Evolutionary conservation across 2,888 invertebrate genomes (phyloP).

Genomic region (Tortricodes alternella): DNA sequence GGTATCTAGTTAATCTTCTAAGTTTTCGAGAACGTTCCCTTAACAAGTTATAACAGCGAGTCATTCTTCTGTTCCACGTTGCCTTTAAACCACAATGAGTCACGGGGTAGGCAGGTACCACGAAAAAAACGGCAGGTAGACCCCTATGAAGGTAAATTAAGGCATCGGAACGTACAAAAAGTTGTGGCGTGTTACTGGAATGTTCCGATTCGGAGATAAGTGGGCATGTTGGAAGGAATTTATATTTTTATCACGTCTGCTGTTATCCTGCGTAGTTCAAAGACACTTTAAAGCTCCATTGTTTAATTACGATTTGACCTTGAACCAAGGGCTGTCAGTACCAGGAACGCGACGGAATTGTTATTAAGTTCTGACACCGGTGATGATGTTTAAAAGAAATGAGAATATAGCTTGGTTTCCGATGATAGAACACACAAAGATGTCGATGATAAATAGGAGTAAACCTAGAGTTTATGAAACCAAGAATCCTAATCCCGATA

Average conservation of each 20-base stretch:
- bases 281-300: not conserved
- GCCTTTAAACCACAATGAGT: constrained; percentile 37
- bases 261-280: constrained; percentile 4
- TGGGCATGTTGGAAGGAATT: constrained; percentile 4
- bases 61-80: constrained; percentile 21
- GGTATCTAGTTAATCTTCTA: not conserved
- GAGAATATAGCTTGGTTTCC: not conserved
- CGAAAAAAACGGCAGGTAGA: constrained; percentile 36
- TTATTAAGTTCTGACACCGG: not conserved
- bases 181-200: constrained; percentile 2
- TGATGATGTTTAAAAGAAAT: not conserved
- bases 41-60: constrained; percentile 1
- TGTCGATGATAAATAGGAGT: no score
- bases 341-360: not conserved
- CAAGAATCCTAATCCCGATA: no score
- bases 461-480: no score
- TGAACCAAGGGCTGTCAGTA: not conserved
- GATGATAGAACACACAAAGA: no score
- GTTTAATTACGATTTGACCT: not conserved
- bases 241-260: constrained; percentile 23
- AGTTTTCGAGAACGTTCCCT: constrained; percentile 2
- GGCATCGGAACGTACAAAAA: constrained; percentile 25
- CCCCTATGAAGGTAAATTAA: constrained; percentile 26
- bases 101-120: constrained; percentile 39
- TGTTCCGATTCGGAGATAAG: constrained; percentile 23